Evolutionary conservation across 2,797 vertebrate species (phyloP), one percentile per base, ranked within the genome.

Genomic region (Valencia hispanica): DNA sequence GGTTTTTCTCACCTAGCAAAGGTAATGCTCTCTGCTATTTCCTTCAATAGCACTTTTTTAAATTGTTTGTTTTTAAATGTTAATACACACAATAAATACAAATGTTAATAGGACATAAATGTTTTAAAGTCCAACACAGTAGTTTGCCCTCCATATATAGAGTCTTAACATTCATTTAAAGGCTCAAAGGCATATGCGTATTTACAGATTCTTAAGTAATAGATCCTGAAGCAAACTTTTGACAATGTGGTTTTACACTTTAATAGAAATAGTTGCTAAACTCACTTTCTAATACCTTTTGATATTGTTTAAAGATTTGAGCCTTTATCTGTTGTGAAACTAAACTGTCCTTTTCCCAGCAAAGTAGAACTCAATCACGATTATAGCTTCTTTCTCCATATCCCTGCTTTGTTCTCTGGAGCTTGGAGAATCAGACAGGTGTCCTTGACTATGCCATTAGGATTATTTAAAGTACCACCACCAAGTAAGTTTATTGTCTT

Each of bases 381-480:
- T 63, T 39, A 25, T 22, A 12, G 20, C 34, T 10, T 4, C 9
- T 39, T 82, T 86, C 75, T 85, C 48, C 1, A 6, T 25, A 75
- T 79, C 78, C 77, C 83, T 71, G 71, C 74, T 41, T 68, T 47
- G 14, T 43, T 59, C 80, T 66, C 53, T 68, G 70, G 61, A 72
- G 75, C 73, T 32, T 43, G 18, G 36, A 75, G n/a, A 15, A 36
- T 55, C 73, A 50, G n/a, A 74, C 74, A 79, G 77, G 55, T 51
- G 36, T 72, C 34, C 51, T 74, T 63, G 50, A 73, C 65, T 70
- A 75, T 79, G 69, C 70, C 36, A 51, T 71, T 51, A n/a, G 79
- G 61, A 72, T 84, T 79, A 84, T 79, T 81, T 71, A 73, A 82
- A 82, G 72, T 70, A 68, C 57, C 22, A 73, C 5, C 5, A 10